Percentiles rank a stretch among this genome's conserved stretches.
phyloP scores from a whole-genome alignment of 2,113 vertebrate genomes.

The Ptyas mucosa region DNA sequence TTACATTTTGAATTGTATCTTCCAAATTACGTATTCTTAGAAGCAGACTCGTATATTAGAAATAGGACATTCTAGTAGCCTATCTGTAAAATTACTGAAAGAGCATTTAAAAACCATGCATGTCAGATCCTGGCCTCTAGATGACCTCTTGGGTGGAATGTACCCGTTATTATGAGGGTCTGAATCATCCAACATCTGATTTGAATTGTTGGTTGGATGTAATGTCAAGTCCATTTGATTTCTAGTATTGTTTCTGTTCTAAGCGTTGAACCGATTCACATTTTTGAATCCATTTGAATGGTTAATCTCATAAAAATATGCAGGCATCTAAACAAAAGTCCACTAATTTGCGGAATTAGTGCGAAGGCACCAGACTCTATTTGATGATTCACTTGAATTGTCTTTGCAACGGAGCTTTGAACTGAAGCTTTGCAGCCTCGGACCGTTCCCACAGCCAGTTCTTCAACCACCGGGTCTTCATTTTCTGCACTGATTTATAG shows the following conservation, averaged over 20 bases:
- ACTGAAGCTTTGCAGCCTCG: neutral
- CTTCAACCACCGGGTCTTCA: conserved; percentile 55
- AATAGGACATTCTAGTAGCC: neutral
- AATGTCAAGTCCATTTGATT: neutral
- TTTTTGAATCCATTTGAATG: neutral
- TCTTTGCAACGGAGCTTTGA: neutral
- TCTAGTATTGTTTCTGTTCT: neutral
- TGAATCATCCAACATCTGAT: neutral
- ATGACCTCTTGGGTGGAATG: conserved; percentile 54
- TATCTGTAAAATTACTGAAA: neutral
- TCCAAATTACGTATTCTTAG: neutral
- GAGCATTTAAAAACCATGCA: conserved; percentile 10
- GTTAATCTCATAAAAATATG: neutral
- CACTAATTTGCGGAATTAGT: neutral
- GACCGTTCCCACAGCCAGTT: conserved; percentile 34
- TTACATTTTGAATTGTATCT: neutral
- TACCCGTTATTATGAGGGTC: conserved; percentile 48
- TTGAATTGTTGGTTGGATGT: neutral
- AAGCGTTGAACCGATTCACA: neutral
- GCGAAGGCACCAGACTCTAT: neutral
- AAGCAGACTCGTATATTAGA: neutral
- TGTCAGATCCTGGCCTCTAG: conserved; percentile 49
- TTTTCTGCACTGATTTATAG: conserved; percentile 44
- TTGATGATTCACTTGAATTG: neutral
- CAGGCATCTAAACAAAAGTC: neutral